Conservation (phyloP, 2,113 vertebrate genomes). For the Hemibates koningsi region DNA sequence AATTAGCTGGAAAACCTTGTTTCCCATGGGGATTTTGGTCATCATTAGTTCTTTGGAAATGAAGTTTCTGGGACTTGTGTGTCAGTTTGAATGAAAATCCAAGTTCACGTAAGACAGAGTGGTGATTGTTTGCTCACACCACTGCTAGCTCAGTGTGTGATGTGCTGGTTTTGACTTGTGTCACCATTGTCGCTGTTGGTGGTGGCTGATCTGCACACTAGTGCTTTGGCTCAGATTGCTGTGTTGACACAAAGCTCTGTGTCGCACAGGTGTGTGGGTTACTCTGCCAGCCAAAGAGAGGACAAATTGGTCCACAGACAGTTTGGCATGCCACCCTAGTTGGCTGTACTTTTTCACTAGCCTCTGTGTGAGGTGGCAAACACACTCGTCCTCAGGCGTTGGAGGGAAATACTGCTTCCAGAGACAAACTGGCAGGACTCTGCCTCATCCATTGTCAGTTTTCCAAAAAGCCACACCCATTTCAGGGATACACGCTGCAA, state of each 20-base stretch:
- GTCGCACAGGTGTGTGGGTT: conserved; percentile 24
- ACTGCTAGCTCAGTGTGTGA: not conserved
- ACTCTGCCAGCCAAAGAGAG: not conserved
- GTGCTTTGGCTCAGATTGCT: not conserved
- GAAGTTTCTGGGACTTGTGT: not conserved
- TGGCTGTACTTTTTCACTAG: not conserved
- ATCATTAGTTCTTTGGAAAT: not conserved
- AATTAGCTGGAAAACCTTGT: not conserved
- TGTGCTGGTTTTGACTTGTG: not conserved
- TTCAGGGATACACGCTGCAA: conserved; percentile 40
- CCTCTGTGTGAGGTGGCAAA: not conserved
- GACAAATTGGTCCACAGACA: conserved; percentile 30
- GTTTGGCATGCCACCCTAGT: not conserved
- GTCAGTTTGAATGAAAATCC: not conserved
- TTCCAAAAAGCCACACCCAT: conserved; percentile 21
- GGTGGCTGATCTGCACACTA: not conserved
- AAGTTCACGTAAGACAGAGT: not conserved
- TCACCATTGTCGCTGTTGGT: not conserved
- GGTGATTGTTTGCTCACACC: not conserved
- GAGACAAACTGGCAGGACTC: conserved; percentile 13
- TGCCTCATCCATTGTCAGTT: not conserved
- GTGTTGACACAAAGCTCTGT: not conserved
- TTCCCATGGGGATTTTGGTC: not conserved
- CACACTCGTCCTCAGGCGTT: conserved; percentile 47
- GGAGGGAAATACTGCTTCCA: not conserved